Percentiles rank a stretch among this genome's conserved stretches.
phyloP scores from a whole-genome alignment of 2,888 invertebrate genomes.

The Macaria liturata region DNA sequence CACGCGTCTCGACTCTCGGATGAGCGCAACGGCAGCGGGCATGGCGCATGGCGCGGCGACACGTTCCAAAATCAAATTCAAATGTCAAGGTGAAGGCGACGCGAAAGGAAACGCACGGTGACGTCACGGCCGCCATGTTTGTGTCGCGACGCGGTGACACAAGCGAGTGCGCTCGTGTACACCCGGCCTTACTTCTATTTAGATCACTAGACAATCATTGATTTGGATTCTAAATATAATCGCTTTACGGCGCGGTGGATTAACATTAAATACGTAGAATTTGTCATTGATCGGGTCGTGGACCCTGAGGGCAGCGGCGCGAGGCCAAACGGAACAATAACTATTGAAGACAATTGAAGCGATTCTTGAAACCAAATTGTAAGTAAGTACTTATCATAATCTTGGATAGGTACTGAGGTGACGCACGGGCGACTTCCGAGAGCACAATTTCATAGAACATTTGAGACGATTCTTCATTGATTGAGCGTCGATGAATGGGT shows the following conservation, averaged over 20 bases:
- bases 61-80: slow-evolving; percentile 73
- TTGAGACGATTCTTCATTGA: slow-evolving; percentile 13
- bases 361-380: slow-evolving; percentile 20
- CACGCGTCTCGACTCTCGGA: slow-evolving; percentile 54
- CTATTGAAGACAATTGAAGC: slow-evolving; percentile 29
- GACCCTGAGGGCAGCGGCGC: slow-evolving; percentile 28
- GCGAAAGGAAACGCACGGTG: slow-evolving; percentile 75
- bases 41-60: slow-evolving; percentile 55
- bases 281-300: slow-evolving; percentile 31
- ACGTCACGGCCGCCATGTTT: slow-evolving; percentile 73
- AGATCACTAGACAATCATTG: slow-evolving; percentile 51
- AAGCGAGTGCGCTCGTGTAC: slow-evolving; percentile 42
- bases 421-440: slow-evolving; percentile 15
- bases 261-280: slow-evolving; percentile 28
- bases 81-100: slow-evolving; percentile 79
- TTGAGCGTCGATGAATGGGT: no score
- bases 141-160: slow-evolving; percentile 50
- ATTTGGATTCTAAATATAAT: slow-evolving; percentile 41
- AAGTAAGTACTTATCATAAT: slow-evolving; percentile 15
- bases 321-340: slow-evolving; percentile 29
- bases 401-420: slow-evolving; percentile 20
- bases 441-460: slow-evolving; percentile 18
- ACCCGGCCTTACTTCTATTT: slow-evolving; percentile 50
- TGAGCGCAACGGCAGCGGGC: slow-evolving; percentile 38
- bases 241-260: slow-evolving; percentile 29